Evolutionary conservation across 1,140 invertebrate genomes (phyloP), one percentile per base, ranked within the genome.

Genomic region (Battus philenor): DNA sequence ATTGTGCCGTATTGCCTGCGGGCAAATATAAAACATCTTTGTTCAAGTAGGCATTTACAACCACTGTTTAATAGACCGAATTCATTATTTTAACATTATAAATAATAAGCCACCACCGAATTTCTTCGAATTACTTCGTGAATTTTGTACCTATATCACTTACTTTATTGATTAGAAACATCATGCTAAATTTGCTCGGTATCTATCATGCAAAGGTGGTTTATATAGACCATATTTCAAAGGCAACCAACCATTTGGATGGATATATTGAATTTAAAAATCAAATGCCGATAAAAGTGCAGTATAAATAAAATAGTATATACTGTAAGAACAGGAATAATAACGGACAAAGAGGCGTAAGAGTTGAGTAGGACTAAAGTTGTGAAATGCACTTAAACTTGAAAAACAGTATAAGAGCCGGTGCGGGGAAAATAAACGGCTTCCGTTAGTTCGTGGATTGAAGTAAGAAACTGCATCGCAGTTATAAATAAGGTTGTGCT

Each of bases 1-100:
- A 69, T 61, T 0, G 59, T 32, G 0, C 55, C 60, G 54, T 68
- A 75, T 34, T 51, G 44, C 36, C 68, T 75, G 51, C 6, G 20
- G 11, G 33, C n/a, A 52, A 32, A 7, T n/a, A 9, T 5, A 5
- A 2, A 27, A 9, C 6, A 2, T 9, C n/a, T 27, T 27, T 5
- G 4, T n/a, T 27, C 4, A 4, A 4, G 2, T 27, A 5, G 4
- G 2, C n/a, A 27, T 27, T 2, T 27, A n/a, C n/a, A n/a, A n/a
- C n/a, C n/a, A n/a, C n/a, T n/a, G n/a, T n/a, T n/a, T n/a, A n/a
- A n/a, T n/a, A n/a, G n/a, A n/a, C n/a, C n/a, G n/a, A n/a, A n/a
- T n/a, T n/a, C n/a, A n/a, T n/a, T n/a, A n/a, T n/a, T 27, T 5
- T 27, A 4, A 4, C n/a, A 27, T n/a, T 4, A 27, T 4, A 27